Conservation (phyloP, 2,888 invertebrate genomes). For the Drosophila barbarae region DNA sequence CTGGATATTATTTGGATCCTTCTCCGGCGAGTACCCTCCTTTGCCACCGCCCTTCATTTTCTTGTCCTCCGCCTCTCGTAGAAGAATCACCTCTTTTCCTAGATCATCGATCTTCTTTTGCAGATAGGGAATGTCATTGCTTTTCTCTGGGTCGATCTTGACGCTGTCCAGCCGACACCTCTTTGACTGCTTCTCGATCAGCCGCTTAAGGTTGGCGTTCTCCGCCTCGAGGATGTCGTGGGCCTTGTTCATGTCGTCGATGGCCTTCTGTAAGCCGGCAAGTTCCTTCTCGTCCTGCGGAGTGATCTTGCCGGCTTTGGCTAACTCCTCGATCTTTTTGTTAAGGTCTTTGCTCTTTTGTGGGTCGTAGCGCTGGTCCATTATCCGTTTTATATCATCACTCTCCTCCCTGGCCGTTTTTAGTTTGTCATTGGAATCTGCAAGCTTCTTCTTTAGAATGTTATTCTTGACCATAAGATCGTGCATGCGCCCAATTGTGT, state of each 20-base stretch:
- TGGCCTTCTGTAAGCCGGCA: conserved; percentile 54
- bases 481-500: conserved; percentile 60
- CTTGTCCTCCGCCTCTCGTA: conserved; percentile 68
- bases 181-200: conserved; percentile 70
- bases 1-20: conserved; percentile 62
- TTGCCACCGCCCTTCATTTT: conserved; percentile 39
- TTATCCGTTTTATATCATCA: conserved; percentile 60
- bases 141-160: conserved; percentile 61
- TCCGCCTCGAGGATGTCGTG: conserved; percentile 71
- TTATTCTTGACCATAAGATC: conserved; percentile 63
- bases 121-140: conserved; percentile 66
- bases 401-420: conserved; percentile 55
- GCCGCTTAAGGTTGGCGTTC: conserved; percentile 64
- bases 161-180: conserved; percentile 57
- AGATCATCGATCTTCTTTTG: conserved; percentile 67
- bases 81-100: conserved; percentile 63
- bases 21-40: conserved; percentile 31
- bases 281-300: conserved; percentile 68
- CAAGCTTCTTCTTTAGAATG: conserved; percentile 53
- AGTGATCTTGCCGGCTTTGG: conserved; percentile 58
- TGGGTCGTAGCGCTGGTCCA: conserved; percentile 60
- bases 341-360: conserved; percentile 56
- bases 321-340: conserved; percentile 65
- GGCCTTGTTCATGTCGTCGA: conserved; percentile 69
- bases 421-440: conserved; percentile 55